Percentiles rank a stretch among this genome's conserved stretches.
Conservation (phyloP, 2,888 invertebrate species). For the Xestia c-nigrum region DNA sequence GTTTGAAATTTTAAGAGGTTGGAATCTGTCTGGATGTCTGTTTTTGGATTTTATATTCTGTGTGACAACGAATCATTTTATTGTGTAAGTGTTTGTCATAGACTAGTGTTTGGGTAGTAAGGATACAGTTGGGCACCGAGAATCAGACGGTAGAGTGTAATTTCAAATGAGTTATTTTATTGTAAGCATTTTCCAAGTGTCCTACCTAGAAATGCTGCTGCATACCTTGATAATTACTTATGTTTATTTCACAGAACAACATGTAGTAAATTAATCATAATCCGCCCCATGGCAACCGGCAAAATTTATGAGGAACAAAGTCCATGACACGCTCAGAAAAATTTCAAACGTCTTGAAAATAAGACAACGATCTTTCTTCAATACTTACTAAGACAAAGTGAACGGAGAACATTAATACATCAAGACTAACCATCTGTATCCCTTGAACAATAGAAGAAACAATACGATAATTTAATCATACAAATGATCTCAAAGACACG, state of each 20-base stretch:
- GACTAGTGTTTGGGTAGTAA: not conserved
- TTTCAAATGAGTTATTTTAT: constrained; percentile 12
- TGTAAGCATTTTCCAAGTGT: constrained; percentile 6
- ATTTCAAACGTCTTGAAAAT: constrained; percentile 38
- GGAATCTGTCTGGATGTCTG: constrained; percentile 62
- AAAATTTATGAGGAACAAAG: constrained; percentile 49
- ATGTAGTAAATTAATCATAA: constrained; percentile 53
- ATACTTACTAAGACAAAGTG: constrained; percentile 52
- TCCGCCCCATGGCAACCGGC: constrained; percentile 41
- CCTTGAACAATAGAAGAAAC: constrained; percentile 63
- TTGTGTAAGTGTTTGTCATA: constrained; percentile 6
- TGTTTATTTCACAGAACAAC: constrained; percentile 39
- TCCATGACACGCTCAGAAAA: constrained; percentile 40
- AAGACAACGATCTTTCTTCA: constrained; percentile 45
- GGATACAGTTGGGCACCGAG: constrained; percentile 6
- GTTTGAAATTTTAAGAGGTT: constrained; percentile 77
- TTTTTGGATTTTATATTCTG: constrained; percentile 50
- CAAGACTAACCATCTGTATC: constrained; percentile 60
- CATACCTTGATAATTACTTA: constrained; percentile 18
- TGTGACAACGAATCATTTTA: not conserved
- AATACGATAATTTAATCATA: constrained; percentile 76
- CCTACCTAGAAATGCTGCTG: constrained; percentile 25
- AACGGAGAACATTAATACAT: constrained; percentile 50
- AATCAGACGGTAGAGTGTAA: not conserved
- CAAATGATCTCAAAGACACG: constrained; percentile 83